These are phyloP conservation scores for Eolophus roseicapilla DNA, from an alignment of 2,113 vertebrate genomes.

Conservation along the genomic window DNA sequence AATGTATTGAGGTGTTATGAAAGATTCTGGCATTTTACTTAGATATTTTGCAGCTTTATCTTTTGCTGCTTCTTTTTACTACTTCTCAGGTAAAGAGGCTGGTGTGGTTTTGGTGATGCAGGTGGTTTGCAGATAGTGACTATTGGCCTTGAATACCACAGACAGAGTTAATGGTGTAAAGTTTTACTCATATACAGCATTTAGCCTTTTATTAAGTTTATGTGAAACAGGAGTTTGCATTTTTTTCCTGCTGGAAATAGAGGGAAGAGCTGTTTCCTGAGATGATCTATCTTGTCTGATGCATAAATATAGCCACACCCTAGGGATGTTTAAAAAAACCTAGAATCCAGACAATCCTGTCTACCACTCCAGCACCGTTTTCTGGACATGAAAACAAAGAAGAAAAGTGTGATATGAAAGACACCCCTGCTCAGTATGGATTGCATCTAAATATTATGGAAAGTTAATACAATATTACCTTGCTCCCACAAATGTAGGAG, in stretches of 20 bases:
- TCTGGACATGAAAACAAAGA: background rate
- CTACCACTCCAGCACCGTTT: background rate
- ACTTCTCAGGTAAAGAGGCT: background rate
- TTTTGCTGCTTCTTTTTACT: background rate
- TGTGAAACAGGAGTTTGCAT: background rate
- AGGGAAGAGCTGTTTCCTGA: background rate
- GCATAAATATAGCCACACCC: background rate
- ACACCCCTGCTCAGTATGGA: background rate
- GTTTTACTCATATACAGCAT: background rate
- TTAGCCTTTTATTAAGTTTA: background rate
- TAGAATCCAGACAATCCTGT: background rate
- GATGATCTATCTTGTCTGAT: background rate
- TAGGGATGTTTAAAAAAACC: background rate
- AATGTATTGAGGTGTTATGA: background rate
- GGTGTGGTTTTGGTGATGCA: background rate
- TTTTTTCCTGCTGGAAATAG: background rate
- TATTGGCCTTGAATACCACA: background rate
- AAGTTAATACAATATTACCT: background rate
- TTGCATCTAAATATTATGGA: background rate
- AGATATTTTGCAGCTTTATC: background rate
- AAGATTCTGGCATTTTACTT: background rate
- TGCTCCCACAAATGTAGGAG: background rate
- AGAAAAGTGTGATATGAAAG: background rate
- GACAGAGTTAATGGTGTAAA: fast-evolving
- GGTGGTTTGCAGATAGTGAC: background rate